Evolutionary conservation across 2,797 vertebrate genomes (phyloP).

Genomic region (Ptychobarbus kaznakovi): DNA sequence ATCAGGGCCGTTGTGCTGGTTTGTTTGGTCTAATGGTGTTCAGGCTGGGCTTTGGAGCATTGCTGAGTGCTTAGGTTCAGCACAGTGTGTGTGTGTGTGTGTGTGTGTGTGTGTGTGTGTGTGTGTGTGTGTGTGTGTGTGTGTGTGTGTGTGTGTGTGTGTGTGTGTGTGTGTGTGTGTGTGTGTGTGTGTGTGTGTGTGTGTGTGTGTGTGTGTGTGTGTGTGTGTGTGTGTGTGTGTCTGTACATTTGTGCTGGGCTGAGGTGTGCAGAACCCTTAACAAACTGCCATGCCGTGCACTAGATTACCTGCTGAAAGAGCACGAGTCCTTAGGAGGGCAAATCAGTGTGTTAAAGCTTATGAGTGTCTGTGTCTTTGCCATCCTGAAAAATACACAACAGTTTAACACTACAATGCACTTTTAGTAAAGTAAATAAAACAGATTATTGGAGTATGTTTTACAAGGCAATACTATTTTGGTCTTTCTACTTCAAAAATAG

Average conservation of each 20-base stretch:
- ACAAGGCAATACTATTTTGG: neutral
- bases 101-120: neutral
- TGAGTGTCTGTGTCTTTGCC: neutral
- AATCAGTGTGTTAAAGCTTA: neutral
- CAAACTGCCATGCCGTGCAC: neutral
- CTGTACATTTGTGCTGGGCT: too few relatives aligned
- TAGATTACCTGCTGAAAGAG: conserved; percentile 5
- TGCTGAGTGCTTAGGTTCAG: conserved; percentile 24
- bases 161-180: conserved; percentile 1
- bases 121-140: conserved; percentile 5
- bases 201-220: neutral
- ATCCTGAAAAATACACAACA: neutral
- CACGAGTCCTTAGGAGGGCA: neutral
- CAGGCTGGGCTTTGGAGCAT: conserved; percentile 17
- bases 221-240: conserved; percentile 5
- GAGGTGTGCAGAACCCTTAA: conserved; percentile 33
- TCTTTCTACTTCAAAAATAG: neutral
- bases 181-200: conserved; percentile 4
- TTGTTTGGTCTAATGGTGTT: conserved; percentile 4
- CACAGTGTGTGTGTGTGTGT: neutral
- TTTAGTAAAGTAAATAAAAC: neutral
- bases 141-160: conserved; percentile 9
- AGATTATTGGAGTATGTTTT: neutral
- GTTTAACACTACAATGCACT: neutral
- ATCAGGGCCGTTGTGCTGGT: neutral